Base-by-base conservation (phyloP, 1,140 invertebrate genomes). In the Rhopalosiphum maidis region DNA sequence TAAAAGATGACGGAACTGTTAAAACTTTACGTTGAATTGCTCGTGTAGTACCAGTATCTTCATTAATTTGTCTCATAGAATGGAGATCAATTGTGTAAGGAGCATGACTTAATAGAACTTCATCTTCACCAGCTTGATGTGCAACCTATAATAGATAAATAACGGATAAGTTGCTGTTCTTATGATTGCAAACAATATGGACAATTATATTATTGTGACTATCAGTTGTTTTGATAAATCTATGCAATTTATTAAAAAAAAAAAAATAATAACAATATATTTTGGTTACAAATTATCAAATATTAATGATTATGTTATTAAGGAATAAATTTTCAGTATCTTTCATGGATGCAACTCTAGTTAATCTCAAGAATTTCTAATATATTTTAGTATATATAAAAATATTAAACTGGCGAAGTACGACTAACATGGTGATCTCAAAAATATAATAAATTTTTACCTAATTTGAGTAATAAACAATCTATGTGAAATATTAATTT, bases 1-100 rank as follows among this genome's bases (percentile, higher is more conserved):
- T 93, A 30, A 55, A 92, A 82, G 91, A 55, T 41, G 91, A 43
- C 6, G 82, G 82, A n/a, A 86, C 91, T n/a, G 86, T 94, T 54
- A 95, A 95, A 7, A 96, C 95, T 94, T 96, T 95, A 60, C 99
- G 96, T 95, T 99, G 98, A 94, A 99, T 98, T 93, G 98, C 97
- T 87, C 98, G 96, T 23, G 98, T 97, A 87, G 98, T 99, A 93
- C 99, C 99, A 15, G 98, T 98, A 95, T 99, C 98, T 96, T 99
- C 99, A 95, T 99, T 99, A 94, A 99, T 99, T 96, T 99, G 99
- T 95, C 99, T 98, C 98, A 99, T 99, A 94, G 98, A 97, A 95
- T 98, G 97, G 94, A 99, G 98, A 96, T 99, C 99, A 94, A 99
- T 97, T 3, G 98, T 98, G 95, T 99, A 99, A 22, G 98, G 98